Evolutionary conservation across 1,140 invertebrate species (phyloP), one percentile per base, ranked within the genome.

Genomic region (Mizuhopecten yessoensis): DNA sequence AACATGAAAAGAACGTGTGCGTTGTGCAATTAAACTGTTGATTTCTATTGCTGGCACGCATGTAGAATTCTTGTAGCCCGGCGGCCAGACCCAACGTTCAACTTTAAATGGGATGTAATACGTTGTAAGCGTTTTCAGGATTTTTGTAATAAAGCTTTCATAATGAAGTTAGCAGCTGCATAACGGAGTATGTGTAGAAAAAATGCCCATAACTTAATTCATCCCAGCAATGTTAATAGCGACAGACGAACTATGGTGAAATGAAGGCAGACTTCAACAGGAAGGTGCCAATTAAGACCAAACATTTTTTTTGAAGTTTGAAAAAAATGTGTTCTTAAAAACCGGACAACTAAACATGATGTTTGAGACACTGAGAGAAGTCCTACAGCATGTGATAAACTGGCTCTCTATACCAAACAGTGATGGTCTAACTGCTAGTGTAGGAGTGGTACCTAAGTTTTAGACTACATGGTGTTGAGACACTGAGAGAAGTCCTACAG

Each of bases 61-160:
- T 75, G 57, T 29, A 9, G 57, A 75, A 75, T 75, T 75, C 57
- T 75, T 75, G 57, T 75, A 75, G 57, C 57, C 23, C 57, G 57
- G 57, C 57, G 57, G 23, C 57, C 57, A 75, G 57, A 75, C 57
- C 57, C 5, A 75, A 75, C 17, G 57, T n/a, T 75, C 57, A 75
- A 75, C 57, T 75, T n/a, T 75, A 75, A 75, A 75, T 75, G 57
- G 57, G 57, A 75, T 75, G 57, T 75, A 75, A 75, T 75, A 75
- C n/a, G 57, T 75, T n/a, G n/a, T 75, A 75, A 75, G 57, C 57
- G 57, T 75, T 75, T 75, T 75, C n/a, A 75, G 57, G 9, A 75
- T 75, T 75, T 75, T 75, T 75, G 57, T 75, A 75, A 75, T 75
- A 75, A 75, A 75, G 57, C 57, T 75, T 75, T 75, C 57, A 75